Percentiles rank a stretch among this genome's conserved stretches.
Conservation (phyloP, 2,888 invertebrate genomes). For the Clitarchus hookeri region DNA sequence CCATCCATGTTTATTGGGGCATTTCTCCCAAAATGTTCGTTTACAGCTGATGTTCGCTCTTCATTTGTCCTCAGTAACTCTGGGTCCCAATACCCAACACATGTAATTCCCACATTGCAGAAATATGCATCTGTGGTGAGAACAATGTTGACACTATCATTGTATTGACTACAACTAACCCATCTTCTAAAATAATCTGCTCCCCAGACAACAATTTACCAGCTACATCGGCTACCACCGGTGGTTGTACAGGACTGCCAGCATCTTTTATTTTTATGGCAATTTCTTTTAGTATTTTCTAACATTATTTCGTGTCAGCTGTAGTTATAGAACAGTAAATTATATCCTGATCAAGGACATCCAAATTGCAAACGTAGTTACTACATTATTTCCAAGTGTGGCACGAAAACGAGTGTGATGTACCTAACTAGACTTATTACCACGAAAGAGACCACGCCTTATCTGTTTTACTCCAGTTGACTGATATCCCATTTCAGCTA, state of each 20-base stretch:
- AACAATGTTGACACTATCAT: background rate
- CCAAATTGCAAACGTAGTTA: background rate
- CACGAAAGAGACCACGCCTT: too few relatives aligned
- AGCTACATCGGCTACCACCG: background rate
- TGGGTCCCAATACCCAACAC: constrained; percentile 18
- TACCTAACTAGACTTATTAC: too few relatives aligned
- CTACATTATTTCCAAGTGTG: background rate
- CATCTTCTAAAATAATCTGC: background rate
- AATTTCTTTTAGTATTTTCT: background rate
- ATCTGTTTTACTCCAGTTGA: too few relatives aligned
- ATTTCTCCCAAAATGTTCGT: background rate
- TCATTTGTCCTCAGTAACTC: background rate
- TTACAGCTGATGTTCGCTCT: background rate
- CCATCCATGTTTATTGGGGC: background rate
- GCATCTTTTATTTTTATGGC: too few relatives aligned
- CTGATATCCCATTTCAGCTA: too few relatives aligned
- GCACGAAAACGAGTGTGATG: too few relatives aligned
- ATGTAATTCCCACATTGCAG: background rate
- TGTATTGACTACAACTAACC: background rate
- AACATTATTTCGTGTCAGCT: background rate
- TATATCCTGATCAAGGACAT: background rate
- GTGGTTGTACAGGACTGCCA: background rate
- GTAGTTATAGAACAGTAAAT: background rate
- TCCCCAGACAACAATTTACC: background rate
- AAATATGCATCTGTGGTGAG: background rate